A percentile compares a stretch with the other conserved stretches of the same genome.
These are phyloP conservation scores for Protophormia terraenovae DNA, from an alignment of 2,888 invertebrate species.

Conservation along the genomic window DNA sequence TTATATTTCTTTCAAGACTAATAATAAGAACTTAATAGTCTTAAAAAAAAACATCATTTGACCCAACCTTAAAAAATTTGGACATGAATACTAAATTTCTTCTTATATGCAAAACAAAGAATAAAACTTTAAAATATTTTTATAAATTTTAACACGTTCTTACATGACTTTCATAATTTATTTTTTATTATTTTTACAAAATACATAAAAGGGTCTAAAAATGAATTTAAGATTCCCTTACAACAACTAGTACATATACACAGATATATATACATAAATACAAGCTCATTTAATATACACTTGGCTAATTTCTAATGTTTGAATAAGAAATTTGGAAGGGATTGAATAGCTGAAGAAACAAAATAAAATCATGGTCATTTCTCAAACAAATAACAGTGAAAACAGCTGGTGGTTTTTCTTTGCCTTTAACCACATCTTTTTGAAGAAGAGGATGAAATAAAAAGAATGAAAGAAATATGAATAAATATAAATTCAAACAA, in stretches of 20 bases:
- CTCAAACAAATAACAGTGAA: conserved; percentile 13
- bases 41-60: too few relatives aligned
- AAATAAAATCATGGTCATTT: conserved; percentile 57
- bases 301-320: conserved; percentile 63
- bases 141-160: conserved; percentile 70
- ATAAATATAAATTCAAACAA: conserved; percentile 24
- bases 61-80: not conserved
- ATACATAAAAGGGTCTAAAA: conserved; percentile 5
- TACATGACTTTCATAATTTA: conserved; percentile 68
- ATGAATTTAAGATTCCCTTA: conserved; percentile 13
- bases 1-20: not conserved
- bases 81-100: conserved; percentile 15
- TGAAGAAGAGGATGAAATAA: not conserved
- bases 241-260: conserved; percentile 17
- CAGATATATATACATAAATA: too few relatives aligned
- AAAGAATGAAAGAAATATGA: not conserved
- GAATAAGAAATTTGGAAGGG: conserved; percentile 47
- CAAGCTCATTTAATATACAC: conserved; percentile 16
- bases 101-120: conserved; percentile 3
- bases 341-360: not conserved
- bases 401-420: conserved; percentile 25
- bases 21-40: conserved; percentile 17
- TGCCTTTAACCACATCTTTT: not conserved
- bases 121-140: conserved; percentile 19
- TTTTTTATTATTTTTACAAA: conserved; percentile 59